A percentile compares a stretch with the other conserved stretches of the same genome.
phyloP scores from a whole-genome alignment of 2,888 invertebrate species.

The Trissolcus japonicus region DNA sequence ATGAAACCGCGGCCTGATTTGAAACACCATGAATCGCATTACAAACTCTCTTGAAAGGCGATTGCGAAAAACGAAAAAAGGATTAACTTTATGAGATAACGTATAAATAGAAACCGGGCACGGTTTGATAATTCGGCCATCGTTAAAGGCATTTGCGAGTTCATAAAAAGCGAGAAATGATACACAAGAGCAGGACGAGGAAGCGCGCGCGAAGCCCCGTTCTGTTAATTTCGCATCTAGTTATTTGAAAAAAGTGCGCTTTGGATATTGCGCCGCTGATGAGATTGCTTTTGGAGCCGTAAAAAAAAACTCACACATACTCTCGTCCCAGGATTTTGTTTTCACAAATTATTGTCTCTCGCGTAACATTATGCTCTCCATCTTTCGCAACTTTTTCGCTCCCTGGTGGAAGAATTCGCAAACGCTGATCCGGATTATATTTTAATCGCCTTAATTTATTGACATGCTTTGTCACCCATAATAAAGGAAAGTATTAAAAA shows the following conservation, averaged over 20 bases:
- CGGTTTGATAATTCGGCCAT: slow-evolving; percentile 12
- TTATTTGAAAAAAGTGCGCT: background rate
- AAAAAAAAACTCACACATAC: background rate
- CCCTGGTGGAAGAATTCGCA: too few relatives aligned
- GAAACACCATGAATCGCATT: too few relatives aligned
- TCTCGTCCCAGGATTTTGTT: background rate
- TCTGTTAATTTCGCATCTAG: slow-evolving; percentile 8
- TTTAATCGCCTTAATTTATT: too few relatives aligned
- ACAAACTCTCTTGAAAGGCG: too few relatives aligned
- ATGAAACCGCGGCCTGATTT: slow-evolving; percentile 2
- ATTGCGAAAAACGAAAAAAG: slow-evolving; percentile 11
- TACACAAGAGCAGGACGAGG: too few relatives aligned
- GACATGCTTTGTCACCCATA: too few relatives aligned
- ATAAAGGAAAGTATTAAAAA: too few relatives aligned
- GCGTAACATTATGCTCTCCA: background rate
- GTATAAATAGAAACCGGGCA: slow-evolving; percentile 15
- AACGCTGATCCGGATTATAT: background rate
- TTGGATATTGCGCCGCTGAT: background rate
- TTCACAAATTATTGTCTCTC: background rate
- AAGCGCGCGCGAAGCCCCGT: too few relatives aligned
- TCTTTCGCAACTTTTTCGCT: too few relatives aligned
- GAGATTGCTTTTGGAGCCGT: background rate
- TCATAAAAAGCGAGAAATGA: too few relatives aligned
- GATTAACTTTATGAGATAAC: slow-evolving; percentile 21
- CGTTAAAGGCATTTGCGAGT: too few relatives aligned